Conservation (phyloP, 2,797 vertebrate genomes). For the Notamacropus eugenii region DNA sequence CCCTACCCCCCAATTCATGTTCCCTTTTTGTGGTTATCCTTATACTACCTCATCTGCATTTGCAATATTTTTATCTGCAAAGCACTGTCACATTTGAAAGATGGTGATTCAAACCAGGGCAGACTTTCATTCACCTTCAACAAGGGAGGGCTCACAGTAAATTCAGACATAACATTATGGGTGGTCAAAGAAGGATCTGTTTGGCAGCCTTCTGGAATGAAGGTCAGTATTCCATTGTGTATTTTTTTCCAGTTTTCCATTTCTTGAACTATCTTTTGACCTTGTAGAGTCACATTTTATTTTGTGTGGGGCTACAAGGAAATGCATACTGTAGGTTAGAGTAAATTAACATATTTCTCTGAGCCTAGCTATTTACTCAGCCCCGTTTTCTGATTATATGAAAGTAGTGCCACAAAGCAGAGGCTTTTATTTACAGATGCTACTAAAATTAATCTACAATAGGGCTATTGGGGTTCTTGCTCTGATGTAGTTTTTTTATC, state of each 20-base stretch:
- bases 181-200: slow-evolving; percentile 61
- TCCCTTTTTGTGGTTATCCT: not conserved
- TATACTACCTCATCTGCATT: not conserved
- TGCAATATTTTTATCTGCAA: slow-evolving; percentile 33
- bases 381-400: not conserved
- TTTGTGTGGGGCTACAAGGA: not conserved
- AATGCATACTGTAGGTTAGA: not conserved
- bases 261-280: not conserved
- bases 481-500: slow-evolving; percentile 12
- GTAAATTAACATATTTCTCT: not conserved
- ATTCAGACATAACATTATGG: slow-evolving; percentile 31
- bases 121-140: slow-evolving; percentile 7
- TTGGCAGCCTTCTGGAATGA: slow-evolving; percentile 22
- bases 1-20: slow-evolving; percentile 26
- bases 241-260: not conserved
- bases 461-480: not conserved
- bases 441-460: slow-evolving; percentile 23
- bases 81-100: slow-evolving; percentile 30
- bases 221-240: slow-evolving; percentile 56
- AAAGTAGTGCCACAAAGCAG: not conserved
- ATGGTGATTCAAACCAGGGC: slow-evolving; percentile 42
- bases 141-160: slow-evolving; percentile 21
- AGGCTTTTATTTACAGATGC: slow-evolving; percentile 14
- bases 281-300: not conserved
- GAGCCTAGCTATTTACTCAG: not conserved